Evolutionary conservation across 2,888 invertebrate genomes (phyloP), one percentile per base, ranked within the genome.

Genomic region (Heliconius sara): DNA sequence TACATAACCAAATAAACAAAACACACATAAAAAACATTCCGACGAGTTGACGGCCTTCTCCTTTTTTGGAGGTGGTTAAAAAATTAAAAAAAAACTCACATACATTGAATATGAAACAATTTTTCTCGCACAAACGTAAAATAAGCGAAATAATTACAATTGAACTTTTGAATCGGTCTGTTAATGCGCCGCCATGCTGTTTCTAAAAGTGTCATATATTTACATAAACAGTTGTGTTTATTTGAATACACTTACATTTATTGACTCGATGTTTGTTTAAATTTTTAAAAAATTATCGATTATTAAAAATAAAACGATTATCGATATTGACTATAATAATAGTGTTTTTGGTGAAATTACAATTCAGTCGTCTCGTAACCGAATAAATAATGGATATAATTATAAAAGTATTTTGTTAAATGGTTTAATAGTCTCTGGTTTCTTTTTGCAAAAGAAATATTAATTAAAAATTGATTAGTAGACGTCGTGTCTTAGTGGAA

Each of bases 121-220:
- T 10, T 22, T 57, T 57, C 10, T 57, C 57, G 22, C 7, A 57
- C 22, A 57, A 57, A 57, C 57, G 22, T n/a, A 22, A 57, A 57
- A 22, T 9, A 57, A 22, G 22, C 57, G 13, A 65, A 65, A 27
- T 65, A 65, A 65, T 27, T 27, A 27, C 13, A 65, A 65, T 65
- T 25, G 25, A 6, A 65, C 25, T 65, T 65, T 65, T 25, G 65
- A 65, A 65, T 65, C 25, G 65, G 16, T 27, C 27, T 12, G 25
- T 27, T 63, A 65, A 65, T 65, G 27, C 65, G 65, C 27, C 65
- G 25, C 65, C 65, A 65, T 25, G 65, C 65, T 65, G 65, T 25
- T 65, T 25, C 65, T 65, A 25, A 13, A 65, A 65, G 65, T 65
- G 65, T 65, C 65, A 65, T 65, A 25, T 6, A 27, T 65, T 65